Conservation (phyloP, 2,888 invertebrate species). For the Galerucella calmariensis region DNA sequence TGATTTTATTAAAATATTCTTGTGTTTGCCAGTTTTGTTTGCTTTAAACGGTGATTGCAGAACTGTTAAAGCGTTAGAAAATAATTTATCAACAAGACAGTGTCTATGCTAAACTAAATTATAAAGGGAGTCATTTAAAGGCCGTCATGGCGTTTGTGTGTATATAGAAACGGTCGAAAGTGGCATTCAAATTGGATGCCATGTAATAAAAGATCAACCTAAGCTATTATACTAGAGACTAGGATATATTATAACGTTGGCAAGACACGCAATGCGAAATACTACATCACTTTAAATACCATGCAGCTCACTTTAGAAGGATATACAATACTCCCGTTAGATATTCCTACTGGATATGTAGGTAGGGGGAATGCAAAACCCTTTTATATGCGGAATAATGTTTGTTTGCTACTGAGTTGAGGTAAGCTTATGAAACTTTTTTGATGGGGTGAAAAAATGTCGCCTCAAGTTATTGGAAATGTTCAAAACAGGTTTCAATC, state of each 20-base stretch:
- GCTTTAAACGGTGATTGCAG: too few species aligned
- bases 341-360: constrained; percentile 9
- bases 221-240: constrained; percentile 46
- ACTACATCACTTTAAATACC: constrained; percentile 39
- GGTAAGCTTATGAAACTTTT: too few species aligned
- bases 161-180: constrained; percentile 33
- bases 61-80: too few species aligned
- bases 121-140: not conserved
- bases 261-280: constrained; percentile 45
- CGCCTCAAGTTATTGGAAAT: too few species aligned
- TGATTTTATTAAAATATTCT: too few species aligned
- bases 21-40: too few species aligned
- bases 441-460: too few species aligned
- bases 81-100: not conserved
- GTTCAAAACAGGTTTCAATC: too few species aligned
- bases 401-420: not conserved
- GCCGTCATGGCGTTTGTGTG: not conserved
- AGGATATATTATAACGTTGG: constrained; percentile 41
- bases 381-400: constrained; percentile 18
- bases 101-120: not conserved
- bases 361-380: constrained; percentile 3
- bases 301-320: constrained; percentile 16
- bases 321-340: constrained; percentile 16
- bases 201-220: constrained; percentile 47
- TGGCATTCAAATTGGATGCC: constrained; percentile 48